These are phyloP conservation scores for Pocillopora meandrina DNA, from an alignment of 92 coral and sea anemone species.

Conservation along the genomic window DNA sequence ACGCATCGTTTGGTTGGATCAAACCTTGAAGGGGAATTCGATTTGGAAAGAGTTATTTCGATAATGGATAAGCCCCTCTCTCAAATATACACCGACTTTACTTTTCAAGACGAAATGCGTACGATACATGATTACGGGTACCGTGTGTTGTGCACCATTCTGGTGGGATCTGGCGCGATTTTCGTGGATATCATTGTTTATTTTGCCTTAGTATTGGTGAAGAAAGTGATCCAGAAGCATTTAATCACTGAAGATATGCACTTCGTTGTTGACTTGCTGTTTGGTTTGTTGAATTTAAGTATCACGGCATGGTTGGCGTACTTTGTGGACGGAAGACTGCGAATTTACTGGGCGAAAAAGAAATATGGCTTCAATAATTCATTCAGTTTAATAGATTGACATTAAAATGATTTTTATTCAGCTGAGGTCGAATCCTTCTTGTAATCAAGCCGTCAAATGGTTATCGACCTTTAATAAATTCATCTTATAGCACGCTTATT, in stretches of 20 bases:
- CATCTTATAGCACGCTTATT: too few species aligned
- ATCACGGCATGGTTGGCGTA: slow-evolving; percentile 55
- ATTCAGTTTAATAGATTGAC: slow-evolving; percentile 18
- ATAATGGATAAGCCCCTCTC: slow-evolving; percentile 26
- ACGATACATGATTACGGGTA: slow-evolving; percentile 56
- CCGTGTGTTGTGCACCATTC: slow-evolving; percentile 46
- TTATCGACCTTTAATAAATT: too few species aligned
- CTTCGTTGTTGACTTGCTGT: slow-evolving; percentile 60
- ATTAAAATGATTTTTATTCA: not conserved
- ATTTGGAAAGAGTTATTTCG: not conserved
- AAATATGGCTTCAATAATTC: slow-evolving; percentile 51
- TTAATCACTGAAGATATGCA: slow-evolving; percentile 55
- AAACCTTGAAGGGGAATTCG: not conserved
- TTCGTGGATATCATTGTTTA: slow-evolving; percentile 52
- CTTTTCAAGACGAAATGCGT: slow-evolving; percentile 13
- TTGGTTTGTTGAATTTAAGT: slow-evolving; percentile 43
- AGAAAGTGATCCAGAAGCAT: slow-evolving; percentile 28
- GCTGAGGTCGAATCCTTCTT: too few species aligned
- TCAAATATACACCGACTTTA: slow-evolving; percentile 11
- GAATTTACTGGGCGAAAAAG: slow-evolving; percentile 46
- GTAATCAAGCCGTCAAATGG: too few species aligned
- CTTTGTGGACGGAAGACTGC: slow-evolving; percentile 51
- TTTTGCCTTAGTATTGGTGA: slow-evolving; percentile 28
- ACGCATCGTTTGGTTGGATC: not conserved
- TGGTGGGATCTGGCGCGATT: slow-evolving; percentile 63